Evolutionary conservation across 1,140 invertebrate species (phyloP).

Genomic region (Mamestra configurata): DNA sequence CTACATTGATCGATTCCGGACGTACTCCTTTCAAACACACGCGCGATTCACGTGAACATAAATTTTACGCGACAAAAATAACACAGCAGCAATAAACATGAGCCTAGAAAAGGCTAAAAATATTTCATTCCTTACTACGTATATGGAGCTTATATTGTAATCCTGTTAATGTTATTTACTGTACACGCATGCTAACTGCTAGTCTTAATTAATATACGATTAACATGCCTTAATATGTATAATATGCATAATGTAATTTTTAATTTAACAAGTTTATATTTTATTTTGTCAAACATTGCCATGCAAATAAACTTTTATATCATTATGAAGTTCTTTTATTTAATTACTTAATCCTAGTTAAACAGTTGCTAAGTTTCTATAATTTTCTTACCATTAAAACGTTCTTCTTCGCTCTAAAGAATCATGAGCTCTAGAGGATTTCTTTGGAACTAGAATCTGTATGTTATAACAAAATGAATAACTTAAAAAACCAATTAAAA

Average conservation of each 20-base stretch:
- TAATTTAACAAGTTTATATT: constrained; percentile 60
- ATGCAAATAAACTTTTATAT: constrained; percentile 84
- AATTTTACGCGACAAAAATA: constrained; percentile 92
- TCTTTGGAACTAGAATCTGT: no score
- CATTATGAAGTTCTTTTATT: constrained; percentile 60
- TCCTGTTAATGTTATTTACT: constrained; percentile 47
- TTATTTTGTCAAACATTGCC: constrained; percentile 81
- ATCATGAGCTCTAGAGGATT: no score
- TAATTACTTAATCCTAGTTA: background rate
- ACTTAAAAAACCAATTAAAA: no score
- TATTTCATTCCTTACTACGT: constrained; percentile 71
- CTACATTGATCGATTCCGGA: constrained; percentile 91
- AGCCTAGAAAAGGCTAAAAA: constrained; percentile 48
- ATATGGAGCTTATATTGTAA: constrained; percentile 49
- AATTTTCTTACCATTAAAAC: no score
- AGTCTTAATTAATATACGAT: constrained; percentile 67
- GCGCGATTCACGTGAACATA: constrained; percentile 93
- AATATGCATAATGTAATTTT: constrained; percentile 66
- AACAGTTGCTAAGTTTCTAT: no score
- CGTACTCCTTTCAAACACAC: constrained; percentile 94
- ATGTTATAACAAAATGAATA: no score
- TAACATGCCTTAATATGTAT: constrained; percentile 68
- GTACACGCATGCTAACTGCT: constrained; percentile 64
- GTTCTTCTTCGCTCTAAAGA: no score
- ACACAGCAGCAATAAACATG: constrained; percentile 66